Evolutionary conservation across 1,140 invertebrate genomes (phyloP), one percentile per base, ranked within the genome.

Genomic region (Drosophila cardini): DNA sequence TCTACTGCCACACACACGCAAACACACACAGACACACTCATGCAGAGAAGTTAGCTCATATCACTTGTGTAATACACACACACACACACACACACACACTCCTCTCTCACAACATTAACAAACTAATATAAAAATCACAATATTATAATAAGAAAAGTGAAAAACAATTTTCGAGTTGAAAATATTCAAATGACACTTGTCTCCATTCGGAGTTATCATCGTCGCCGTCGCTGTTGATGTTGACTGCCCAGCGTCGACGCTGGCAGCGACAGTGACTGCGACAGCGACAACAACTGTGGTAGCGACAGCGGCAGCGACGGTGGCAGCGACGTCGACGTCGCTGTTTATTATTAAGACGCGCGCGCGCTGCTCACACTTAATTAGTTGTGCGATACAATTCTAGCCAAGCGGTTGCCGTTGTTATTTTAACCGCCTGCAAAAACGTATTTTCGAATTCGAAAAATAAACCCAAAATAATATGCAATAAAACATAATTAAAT

Each of bases 301-400:
- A 1, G 42, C 56, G 48, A 30, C 13, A 5, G 4, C n/a, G 1
- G 11, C 65, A 8, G 2, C 52, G 50, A 18, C 40, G 50, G 21
- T 45, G 67, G n/a, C 72, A 9, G 43, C 56, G 60, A 9, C 46
- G 80, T 26, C 4, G 16, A 8, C 73, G 78, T 48, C 58, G 68
- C 61, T 58, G 80, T 72, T 83, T 90, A 83, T 90, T 89, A 84
- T 90, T 87, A 90, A 90, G 83, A 90, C 83, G 77, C 69, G 80
- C 68, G 78, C 78, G 63, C 72, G 70, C 80, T 77, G 78, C 68
- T 71, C 77, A 63, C 83, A 75, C 70, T 89, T 90, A 90, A 90
- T 90, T 90, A 90, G 87, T 90, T 89, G 87, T 81, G 78, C 87
- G 83, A 76, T 76, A 90, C 78, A 81, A 87, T 90, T 84, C 87